Percentiles rank a stretch among this genome's conserved stretches.
phyloP scores from a whole-genome alignment of 2,797 vertebrate genomes.

The Liasis olivaceus region DNA sequence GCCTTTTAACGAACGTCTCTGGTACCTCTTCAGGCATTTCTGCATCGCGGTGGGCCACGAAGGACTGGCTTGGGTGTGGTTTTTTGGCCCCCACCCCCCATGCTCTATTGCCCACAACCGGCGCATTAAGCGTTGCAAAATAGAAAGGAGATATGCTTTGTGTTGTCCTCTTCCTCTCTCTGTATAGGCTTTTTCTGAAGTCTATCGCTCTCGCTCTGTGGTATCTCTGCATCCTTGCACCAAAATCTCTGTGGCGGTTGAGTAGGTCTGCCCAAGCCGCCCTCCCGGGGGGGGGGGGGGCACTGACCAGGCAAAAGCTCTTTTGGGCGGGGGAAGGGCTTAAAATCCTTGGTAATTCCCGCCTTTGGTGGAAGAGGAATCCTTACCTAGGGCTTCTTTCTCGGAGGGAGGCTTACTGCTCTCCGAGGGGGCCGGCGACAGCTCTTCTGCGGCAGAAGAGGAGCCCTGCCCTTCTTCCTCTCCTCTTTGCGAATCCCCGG shows the following conservation, averaged over 20 bases:
- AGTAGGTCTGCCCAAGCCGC: slow-evolving; percentile 73
- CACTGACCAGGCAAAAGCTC: background rate
- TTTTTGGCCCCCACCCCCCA: background rate
- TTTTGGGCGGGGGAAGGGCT: slow-evolving; percentile 38
- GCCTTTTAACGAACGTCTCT: slow-evolving; percentile 80
- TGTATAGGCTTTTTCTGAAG: background rate
- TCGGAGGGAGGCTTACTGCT: slow-evolving; percentile 85
- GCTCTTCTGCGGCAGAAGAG: slow-evolving; percentile 87
- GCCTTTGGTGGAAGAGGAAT: slow-evolving; percentile 6
- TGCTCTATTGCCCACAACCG: slow-evolving; percentile 13
- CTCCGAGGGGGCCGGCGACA: slow-evolving; percentile 89
- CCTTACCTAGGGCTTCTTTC: slow-evolving; percentile 91
- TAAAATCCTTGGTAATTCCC: slow-evolving; percentile 20
- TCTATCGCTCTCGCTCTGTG: background rate
- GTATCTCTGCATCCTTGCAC: slow-evolving; percentile 73
- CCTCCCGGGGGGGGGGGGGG: slow-evolving; percentile 65
- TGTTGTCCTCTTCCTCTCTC: background rate
- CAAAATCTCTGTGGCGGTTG: slow-evolving; percentile 78
- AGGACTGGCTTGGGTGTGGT: slow-evolving; percentile 24
- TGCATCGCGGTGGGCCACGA: slow-evolving; percentile 56
- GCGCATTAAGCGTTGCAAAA: slow-evolving; percentile 64
- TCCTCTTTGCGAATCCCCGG: slow-evolving; percentile 76
- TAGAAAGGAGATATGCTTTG: slow-evolving; percentile 42
- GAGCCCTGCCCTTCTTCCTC: slow-evolving; percentile 89
- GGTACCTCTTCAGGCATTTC: slow-evolving; percentile 74